Base-by-base conservation (phyloP, 1,140 invertebrate species). In the Pinna nobilis region DNA sequence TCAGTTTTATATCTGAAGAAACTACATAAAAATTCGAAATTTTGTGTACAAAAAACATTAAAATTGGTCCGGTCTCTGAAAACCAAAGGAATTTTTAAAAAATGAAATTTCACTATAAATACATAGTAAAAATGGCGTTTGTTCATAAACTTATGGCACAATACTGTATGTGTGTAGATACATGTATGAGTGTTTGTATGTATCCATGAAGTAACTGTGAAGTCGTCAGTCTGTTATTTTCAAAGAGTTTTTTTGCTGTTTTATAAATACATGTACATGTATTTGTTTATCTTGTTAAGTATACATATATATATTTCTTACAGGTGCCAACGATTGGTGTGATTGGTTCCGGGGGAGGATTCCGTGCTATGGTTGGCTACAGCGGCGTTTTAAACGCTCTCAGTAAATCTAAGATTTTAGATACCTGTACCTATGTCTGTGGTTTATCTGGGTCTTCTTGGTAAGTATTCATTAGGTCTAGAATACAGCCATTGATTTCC, bases 301-400 rank as follows among this genome's bases (percentile, higher is more conserved):
- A 23, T 25, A 53, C 13, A 13, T 1, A 0, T 53, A 11, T 53
- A 20, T 25, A 20, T 25, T 53, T 53, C 5, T 47, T 18, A 2
- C 71, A 90, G 90, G 86, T 88, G 3, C 90, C 90, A 3, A 85
- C 83, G 9, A 84, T 91, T 20, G 89, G 83, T 11, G 79, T 91
- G 25, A 85, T 91, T n/a, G 90, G 90, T 0, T 91, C 90, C 15
- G 90, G 90, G 18, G 90, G 90, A 9, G 90, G 90, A 6, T 91
- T 91, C 81, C 86, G 90, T 11, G 90, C 90, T 20, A 90, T 91
- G 88, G 88, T 87, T 35, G 89, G 83, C 13, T 80, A 89, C 25
- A 88, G 88, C 80, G 90, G 90, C 4, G 90, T 87, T 6, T 78
- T 90, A 41, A 90, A 90, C 69, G 90, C 88, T 1, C 70, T 91